Conservation (phyloP, 1,140 invertebrate species). For the Hylyphantes graminicola region DNA sequence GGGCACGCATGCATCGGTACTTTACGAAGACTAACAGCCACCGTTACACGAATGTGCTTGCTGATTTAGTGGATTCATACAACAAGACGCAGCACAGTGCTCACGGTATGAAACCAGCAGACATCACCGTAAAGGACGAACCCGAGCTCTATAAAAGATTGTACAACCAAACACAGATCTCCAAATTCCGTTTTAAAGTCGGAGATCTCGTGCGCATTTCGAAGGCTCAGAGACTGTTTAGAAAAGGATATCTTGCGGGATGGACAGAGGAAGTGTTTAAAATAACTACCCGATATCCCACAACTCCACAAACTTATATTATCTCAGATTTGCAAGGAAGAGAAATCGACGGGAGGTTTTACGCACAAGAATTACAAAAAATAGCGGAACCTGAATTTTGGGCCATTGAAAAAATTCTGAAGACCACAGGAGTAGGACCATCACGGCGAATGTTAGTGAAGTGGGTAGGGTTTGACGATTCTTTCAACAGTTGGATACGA, state of each 20-base stretch:
- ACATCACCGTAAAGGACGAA: neutral
- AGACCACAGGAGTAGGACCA: neutral
- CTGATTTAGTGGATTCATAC: neutral
- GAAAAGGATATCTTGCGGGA: neutral
- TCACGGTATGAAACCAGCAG: neutral
- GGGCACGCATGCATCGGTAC: neutral
- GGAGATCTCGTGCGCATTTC: constrained; percentile 2
- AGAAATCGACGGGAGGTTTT: neutral
- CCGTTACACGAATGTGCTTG: neutral
- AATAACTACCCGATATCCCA: neutral
- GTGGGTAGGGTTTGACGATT: constrained; percentile 5
- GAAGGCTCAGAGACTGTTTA: neutral
- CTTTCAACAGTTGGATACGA: constrained; percentile 1
- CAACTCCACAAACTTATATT: neutral
- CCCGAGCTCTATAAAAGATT: neutral
- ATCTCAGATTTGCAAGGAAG: neutral
- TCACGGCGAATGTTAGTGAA: neutral
- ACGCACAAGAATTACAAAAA: neutral
- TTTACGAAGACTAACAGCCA: neutral
- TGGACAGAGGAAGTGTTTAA: neutral
- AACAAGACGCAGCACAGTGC: neutral
- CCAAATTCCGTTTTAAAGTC: neutral
- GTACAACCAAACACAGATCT: neutral
- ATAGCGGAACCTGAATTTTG: neutral
- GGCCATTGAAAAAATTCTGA: neutral